These are phyloP conservation scores for Scotopteryx bipunctaria DNA, from an alignment of 2,888 invertebrate genomes.

Conservation along the genomic window DNA sequence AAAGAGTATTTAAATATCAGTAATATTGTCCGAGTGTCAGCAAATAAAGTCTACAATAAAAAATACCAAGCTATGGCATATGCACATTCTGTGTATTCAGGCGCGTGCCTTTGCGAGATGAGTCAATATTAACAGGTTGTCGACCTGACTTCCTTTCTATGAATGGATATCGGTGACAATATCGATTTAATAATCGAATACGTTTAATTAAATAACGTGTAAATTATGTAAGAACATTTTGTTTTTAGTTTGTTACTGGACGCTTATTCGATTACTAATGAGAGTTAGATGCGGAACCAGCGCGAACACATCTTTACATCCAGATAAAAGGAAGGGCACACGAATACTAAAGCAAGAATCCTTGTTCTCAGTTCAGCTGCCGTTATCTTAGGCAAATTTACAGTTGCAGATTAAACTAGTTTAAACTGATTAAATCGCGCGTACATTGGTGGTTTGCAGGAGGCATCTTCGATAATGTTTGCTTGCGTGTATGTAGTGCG, in stretches of 20 bases:
- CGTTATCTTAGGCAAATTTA: conserved; percentile 75
- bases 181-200: conserved; percentile 30
- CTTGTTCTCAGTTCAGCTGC: conserved; percentile 62
- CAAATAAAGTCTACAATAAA: conserved; percentile 43
- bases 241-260: conserved; percentile 6
- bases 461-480: conserved; percentile 65
- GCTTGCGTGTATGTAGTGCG: conserved; percentile 55
- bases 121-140: conserved; percentile 76
- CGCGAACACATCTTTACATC: conserved; percentile 54
- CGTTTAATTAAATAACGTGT: background rate
- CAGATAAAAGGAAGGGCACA: conserved; percentile 63
- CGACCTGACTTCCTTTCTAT: conserved; percentile 61
- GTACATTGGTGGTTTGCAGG: conserved; percentile 52
- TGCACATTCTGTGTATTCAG: conserved; percentile 57
- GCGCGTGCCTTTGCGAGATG: conserved; percentile 63
- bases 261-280: conserved; percentile 8
- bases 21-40: conserved; percentile 22
- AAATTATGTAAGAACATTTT: background rate
- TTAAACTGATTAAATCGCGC: conserved; percentile 45
- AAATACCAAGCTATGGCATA: conserved; percentile 46
- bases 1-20: conserved; percentile 20
- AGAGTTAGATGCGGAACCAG: conserved; percentile 44
- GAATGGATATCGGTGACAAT: conserved; percentile 49
- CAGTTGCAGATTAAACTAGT: conserved; percentile 62
- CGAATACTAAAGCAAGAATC: conserved; percentile 64